Evolutionary conservation across 2,888 invertebrate genomes (phyloP).

Genomic region (Trichogramma evanescens): DNA sequence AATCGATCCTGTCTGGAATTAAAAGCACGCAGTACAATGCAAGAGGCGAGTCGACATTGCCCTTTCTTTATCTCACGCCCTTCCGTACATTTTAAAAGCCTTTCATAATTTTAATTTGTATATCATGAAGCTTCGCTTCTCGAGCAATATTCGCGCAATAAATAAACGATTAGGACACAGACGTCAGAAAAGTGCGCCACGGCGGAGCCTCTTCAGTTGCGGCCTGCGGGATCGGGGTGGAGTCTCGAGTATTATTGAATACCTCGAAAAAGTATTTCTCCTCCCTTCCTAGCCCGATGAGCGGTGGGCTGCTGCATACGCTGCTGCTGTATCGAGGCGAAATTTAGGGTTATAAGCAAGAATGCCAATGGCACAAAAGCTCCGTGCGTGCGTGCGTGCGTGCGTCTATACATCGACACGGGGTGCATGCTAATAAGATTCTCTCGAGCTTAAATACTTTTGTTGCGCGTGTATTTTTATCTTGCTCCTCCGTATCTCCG

Average conservation of each 20-base stretch:
- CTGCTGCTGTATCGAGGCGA: too few species aligned
- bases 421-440: constrained; percentile 35
- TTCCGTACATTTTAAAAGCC: not conserved
- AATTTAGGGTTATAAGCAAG: not conserved
- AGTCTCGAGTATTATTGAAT: too few species aligned
- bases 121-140: too few species aligned
- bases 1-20: too few species aligned
- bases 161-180: constrained; percentile 20
- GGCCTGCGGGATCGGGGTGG: not conserved
- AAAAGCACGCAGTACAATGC: too few species aligned
- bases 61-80: too few species aligned
- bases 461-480: constrained; percentile 23
- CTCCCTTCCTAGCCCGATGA: too few species aligned
- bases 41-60: too few species aligned
- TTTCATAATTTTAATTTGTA: constrained; percentile 15
- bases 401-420: not conserved
- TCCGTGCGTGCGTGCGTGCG: too few species aligned
- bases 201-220: too few species aligned
- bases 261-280: too few species aligned
- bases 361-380: not conserved
- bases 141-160: constrained; percentile 1
- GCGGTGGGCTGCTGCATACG: too few species aligned
- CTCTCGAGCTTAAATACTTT: not conserved
- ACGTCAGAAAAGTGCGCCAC: constrained; percentile 16
- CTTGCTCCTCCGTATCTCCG: constrained; percentile 7